A percentile compares a stretch with the other conserved stretches of the same genome.
These are phyloP conservation scores for Gymnobelideus leadbeateri DNA, from an alignment of 2,113 vertebrate genomes.

Conservation along the genomic window DNA sequence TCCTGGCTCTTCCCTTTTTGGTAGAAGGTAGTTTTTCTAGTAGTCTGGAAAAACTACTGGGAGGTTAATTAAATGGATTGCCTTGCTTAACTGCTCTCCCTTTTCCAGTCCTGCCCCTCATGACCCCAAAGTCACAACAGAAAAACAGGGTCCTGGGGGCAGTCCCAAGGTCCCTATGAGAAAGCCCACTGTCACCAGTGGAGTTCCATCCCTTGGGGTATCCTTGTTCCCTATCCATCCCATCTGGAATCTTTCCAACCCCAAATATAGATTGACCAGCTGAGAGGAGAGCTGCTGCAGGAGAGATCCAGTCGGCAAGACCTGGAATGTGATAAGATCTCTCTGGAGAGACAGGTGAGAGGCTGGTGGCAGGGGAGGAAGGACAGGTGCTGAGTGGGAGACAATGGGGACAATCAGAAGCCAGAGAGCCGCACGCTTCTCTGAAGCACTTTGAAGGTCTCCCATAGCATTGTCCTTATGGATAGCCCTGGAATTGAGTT, in stretches of 20 bases:
- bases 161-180: not conserved
- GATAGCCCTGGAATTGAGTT: not conserved
- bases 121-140: not conserved
- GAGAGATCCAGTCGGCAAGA: constrained; percentile 94
- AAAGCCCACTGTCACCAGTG: not conserved
- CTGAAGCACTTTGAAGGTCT: not conserved
- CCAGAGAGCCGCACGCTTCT: not conserved
- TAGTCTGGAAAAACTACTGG: not conserved
- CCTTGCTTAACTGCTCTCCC: not conserved
- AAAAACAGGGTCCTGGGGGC: not conserved
- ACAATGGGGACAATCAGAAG: rapidly evolving
- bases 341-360: constrained; percentile 93
- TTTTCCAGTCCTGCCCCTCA: not conserved
- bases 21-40: not conserved
- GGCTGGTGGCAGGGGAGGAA: not conserved
- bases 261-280: constrained; percentile 90
- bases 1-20: not conserved
- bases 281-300: constrained; percentile 94
- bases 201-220: not conserved
- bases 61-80: not conserved
- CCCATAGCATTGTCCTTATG: not conserved
- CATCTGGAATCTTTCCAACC: not conserved
- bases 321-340: constrained; percentile 95
- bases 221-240: not conserved
- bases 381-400: rapidly evolving